These are phyloP conservation scores for Diplodus sargus DNA, from an alignment of 2,797 vertebrate genomes.

Conservation along the genomic window DNA sequence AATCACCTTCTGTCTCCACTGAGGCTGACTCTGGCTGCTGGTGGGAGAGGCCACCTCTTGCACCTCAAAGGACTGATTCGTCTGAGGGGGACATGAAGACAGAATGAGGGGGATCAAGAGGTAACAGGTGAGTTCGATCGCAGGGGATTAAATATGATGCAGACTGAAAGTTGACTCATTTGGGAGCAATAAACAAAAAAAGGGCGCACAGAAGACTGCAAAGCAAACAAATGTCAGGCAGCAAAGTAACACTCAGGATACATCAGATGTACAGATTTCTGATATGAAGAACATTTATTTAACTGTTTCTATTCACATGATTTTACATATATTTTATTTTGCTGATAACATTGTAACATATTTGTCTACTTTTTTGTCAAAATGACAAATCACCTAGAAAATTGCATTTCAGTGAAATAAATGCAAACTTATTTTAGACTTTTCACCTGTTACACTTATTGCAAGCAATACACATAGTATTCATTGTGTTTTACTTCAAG, in stretches of 20 bases:
- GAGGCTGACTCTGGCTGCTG: conserved; percentile 62
- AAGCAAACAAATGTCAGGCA: background rate
- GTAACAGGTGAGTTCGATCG: background rate
- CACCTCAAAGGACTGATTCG: conserved; percentile 83
- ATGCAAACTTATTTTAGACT: too few relatives aligned
- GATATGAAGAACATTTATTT: too few relatives aligned
- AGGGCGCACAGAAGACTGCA: background rate
- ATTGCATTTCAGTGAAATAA: too few relatives aligned
- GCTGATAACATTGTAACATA: background rate
- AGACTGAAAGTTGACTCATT: background rate
- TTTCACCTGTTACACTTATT: too few relatives aligned
- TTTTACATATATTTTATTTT: too few relatives aligned
- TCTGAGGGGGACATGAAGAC: conserved; percentile 64
- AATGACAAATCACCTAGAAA: too few relatives aligned
- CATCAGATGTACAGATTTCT: background rate
- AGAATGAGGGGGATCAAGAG: background rate
- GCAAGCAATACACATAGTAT: too few relatives aligned
- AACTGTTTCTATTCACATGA: too few relatives aligned
- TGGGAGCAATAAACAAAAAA: background rate
- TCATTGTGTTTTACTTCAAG: too few relatives aligned
- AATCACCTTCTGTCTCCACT: conserved; percentile 79
- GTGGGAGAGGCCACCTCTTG: conserved; percentile 79
- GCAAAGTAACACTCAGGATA: background rate
- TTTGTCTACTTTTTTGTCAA: background rate
- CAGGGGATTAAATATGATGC: background rate